A percentile compares a stretch with the other conserved stretches of the same genome.
These are phyloP conservation scores for Orchestia grillus DNA, from an alignment of 1,140 invertebrate species.

Conservation along the genomic window DNA sequence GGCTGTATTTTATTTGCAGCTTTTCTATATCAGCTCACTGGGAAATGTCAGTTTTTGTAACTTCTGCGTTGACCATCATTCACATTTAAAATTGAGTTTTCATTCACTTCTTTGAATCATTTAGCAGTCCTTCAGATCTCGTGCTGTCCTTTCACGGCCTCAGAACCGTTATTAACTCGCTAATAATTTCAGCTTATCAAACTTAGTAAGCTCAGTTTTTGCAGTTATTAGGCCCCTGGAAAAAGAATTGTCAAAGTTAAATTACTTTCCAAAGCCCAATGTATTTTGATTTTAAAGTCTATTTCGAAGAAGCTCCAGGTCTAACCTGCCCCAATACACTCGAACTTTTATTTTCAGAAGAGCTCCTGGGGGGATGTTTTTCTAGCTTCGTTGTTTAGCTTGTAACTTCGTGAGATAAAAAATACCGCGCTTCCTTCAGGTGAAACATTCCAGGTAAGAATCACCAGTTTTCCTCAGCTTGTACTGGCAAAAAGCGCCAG, in stretches of 20 bases:
- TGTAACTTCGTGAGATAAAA: not conserved
- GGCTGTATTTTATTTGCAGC: no score
- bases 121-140: not conserved
- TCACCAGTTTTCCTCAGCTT: not conserved
- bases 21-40: no score
- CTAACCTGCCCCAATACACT: not conserved
- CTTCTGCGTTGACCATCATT: no score
- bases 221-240: not conserved
- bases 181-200: not conserved
- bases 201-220: not conserved
- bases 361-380: not conserved
- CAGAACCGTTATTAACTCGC: not conserved
- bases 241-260: not conserved
- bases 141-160: not conserved
- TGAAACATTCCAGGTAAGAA: not conserved
- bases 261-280: not conserved
- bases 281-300: not conserved
- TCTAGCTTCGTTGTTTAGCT: not conserved
- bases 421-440: not conserved
- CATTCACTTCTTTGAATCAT: no score
- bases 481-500: not conserved
- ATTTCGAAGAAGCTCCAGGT: not conserved
- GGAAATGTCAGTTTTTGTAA: no score
- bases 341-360: not conserved
- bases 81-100: no score